Base-by-base conservation (phyloP, 2,888 invertebrate species). In the Diarsia rubi region DNA sequence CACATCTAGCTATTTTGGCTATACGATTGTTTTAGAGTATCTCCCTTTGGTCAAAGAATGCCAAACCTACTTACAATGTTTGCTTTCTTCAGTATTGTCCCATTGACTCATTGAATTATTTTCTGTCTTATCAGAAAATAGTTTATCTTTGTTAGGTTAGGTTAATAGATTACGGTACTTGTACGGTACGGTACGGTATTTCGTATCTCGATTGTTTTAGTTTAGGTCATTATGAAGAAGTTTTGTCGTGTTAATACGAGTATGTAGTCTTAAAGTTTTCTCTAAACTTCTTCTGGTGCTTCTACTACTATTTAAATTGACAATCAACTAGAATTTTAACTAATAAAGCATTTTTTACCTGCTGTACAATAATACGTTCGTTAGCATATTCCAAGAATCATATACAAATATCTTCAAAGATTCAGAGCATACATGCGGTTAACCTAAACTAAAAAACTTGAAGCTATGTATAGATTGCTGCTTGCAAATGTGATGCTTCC, bases 61-160 rank as follows among this genome's bases (percentile, higher is more conserved):
- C 24, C 24, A 24, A 24, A 31, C 19, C 1, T 19, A n/a, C 12
- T 21, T 49, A 37, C 16, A 49, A 44, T 59, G 24, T 44, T 60
- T 66, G 1, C 19, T 67, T 45, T 63, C 14, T 57, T 59, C 19
- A 49, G 31, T 16, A 47, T 2, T 74, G 31, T 49, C 12, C 11
- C 49, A 31, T 16, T 45, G 52, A 52, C n/a, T 47, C 24, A 66
- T 16, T 27, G 12, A 11, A 6, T 27, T 68, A 24, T 24, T 73
- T 74, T 19, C 44, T 74, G 14, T 73, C 62, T 60, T 67, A 62
- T 75, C 52, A 62, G 24, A 52, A 65, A 54, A 52, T 62, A 66
- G 14, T 27, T 37, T 9, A 31, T 52, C 44, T 60, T 75, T 76
- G 37, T 52, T 60, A 37, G n/a, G 16, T 24, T 37, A 37, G 37